These are phyloP conservation scores for Adoxophyes honmai DNA, from an alignment of 1,140 invertebrate genomes.

Conservation along the genomic window DNA sequence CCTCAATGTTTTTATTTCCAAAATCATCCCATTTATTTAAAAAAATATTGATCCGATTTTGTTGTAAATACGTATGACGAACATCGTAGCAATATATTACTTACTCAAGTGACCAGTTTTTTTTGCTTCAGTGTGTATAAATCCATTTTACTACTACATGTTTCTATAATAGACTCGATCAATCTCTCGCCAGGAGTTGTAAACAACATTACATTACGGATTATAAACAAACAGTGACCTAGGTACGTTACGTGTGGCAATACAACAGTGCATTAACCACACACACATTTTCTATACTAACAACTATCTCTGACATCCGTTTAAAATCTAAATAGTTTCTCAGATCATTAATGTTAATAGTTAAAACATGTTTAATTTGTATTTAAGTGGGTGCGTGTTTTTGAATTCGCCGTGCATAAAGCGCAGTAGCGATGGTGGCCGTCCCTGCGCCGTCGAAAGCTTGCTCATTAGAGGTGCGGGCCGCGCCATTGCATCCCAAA, in stretches of 20 bases:
- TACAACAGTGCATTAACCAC: conserved; percentile 5
- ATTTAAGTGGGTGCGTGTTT: neutral
- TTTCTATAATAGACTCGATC: neutral
- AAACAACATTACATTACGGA: no score
- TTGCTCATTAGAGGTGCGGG: conserved; percentile 36
- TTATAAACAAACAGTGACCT: neutral
- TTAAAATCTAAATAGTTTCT: no score
- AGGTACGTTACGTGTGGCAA: neutral
- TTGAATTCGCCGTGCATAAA: neutral
- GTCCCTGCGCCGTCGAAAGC: conserved; percentile 25
- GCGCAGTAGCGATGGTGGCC: neutral
- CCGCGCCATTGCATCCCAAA: conserved; percentile 29
- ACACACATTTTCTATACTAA: neutral
- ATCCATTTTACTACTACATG: neutral
- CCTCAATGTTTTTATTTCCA: no score
- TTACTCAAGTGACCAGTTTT: no score
- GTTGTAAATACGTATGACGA: no score
- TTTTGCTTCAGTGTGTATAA: no score
- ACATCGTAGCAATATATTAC: no score
- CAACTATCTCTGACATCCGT: no score
- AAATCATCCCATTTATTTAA: no score
- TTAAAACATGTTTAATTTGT: neutral
- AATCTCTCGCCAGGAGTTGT: no score
- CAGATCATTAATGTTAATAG: neutral
- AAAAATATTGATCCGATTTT: no score